A percentile compares a stretch with the other conserved stretches of the same genome.
These are phyloP conservation scores for Panagrolaimus sp. DNA, from an alignment of 1,140 invertebrate genomes.

Conservation along the genomic window DNA sequence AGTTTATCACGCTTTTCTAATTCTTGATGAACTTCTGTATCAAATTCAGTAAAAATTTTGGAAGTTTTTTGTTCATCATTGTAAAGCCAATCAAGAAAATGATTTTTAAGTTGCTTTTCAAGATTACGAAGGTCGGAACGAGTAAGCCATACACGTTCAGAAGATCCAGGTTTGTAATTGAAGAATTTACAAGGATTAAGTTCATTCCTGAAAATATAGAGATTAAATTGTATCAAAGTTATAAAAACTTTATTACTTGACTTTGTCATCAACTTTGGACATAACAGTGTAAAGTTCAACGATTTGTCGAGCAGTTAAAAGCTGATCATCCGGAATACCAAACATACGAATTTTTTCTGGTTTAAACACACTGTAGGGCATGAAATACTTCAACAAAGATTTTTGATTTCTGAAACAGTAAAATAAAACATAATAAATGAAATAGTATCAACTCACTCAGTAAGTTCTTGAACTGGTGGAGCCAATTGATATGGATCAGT, in stretches of 20 bases:
- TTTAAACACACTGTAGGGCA: constrained; percentile 56
- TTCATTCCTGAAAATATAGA: constrained; percentile 40
- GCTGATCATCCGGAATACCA: constrained; percentile 57
- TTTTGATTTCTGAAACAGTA: constrained; percentile 3
- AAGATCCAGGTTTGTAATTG: constrained; percentile 33
- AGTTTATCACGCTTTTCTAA: constrained; percentile 51
- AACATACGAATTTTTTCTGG: constrained; percentile 58
- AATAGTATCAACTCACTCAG: too few relatives aligned
- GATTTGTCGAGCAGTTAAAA: constrained; percentile 55
- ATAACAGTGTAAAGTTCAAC: constrained; percentile 52
- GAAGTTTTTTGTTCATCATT: constrained; percentile 49
- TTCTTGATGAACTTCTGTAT: constrained; percentile 46
- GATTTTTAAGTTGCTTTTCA: constrained; percentile 50
- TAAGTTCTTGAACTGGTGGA: neutral
- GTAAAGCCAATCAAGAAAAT: constrained; percentile 55
- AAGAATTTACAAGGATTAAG: constrained; percentile 56
- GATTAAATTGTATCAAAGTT: neutral
- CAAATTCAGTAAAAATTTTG: constrained; percentile 43
- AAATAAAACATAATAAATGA: too few relatives aligned
- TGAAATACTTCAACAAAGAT: constrained; percentile 40
- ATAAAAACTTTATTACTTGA: constrained; percentile 37
- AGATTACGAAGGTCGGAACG: constrained; percentile 40
- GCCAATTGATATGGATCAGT: neutral
- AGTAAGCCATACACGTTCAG: constrained; percentile 47
- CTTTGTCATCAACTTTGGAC: constrained; percentile 43